phyloP scores from a whole-genome alignment of 2,113 vertebrate genomes.

The Mohoua ochrocephala region DNA sequence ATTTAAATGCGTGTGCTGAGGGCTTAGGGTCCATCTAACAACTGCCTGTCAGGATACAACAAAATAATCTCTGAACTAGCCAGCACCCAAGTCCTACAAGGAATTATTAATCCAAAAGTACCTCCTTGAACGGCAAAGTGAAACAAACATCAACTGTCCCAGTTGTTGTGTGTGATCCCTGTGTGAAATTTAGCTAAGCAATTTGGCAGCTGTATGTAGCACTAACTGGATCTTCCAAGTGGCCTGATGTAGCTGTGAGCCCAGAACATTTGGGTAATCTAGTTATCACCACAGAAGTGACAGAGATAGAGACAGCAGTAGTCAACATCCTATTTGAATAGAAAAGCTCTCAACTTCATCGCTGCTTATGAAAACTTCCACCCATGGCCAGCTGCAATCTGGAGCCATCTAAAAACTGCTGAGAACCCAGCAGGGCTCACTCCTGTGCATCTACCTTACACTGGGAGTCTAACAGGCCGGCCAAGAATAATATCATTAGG shows the following conservation, averaged over 20 bases:
- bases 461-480: slow-evolving; percentile 29
- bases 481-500: slow-evolving; percentile 41
- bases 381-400: neutral
- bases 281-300: neutral
- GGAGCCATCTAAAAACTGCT: slow-evolving; percentile 10
- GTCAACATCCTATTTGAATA: slow-evolving; percentile 23
- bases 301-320: neutral
- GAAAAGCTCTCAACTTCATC: slow-evolving; percentile 19
- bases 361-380: slow-evolving; percentile 19
- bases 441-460: neutral
- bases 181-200: slow-evolving; percentile 6
- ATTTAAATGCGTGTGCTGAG: neutral
- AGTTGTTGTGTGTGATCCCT: neutral
- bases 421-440: neutral
- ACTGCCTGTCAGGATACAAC: neutral
- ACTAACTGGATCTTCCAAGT: neutral
- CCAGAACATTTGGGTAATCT: neutral
- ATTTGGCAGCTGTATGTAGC: neutral
- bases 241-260: neutral
- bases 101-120: neutral
- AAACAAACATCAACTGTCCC: neutral
- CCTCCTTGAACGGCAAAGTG: neutral
- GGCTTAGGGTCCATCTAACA: neutral
- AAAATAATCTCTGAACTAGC: neutral
- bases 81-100: neutral